phyloP scores from a whole-genome alignment of 2,888 invertebrate genomes.

The Euplexia lucipara region DNA sequence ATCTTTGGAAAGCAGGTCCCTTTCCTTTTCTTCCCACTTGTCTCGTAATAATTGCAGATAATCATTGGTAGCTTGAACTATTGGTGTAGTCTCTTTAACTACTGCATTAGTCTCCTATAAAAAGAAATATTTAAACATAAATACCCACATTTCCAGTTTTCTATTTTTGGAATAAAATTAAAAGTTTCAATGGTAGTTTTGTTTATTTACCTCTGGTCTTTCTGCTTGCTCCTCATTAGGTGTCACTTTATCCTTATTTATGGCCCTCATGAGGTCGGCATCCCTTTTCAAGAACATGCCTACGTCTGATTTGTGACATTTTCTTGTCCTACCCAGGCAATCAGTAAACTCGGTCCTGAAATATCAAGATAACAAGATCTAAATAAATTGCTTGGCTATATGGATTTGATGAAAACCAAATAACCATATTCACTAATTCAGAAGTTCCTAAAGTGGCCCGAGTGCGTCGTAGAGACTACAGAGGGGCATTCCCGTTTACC shows the following conservation, averaged over 20 bases:
- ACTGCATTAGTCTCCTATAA: constrained; percentile 65
- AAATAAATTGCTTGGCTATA: too few relatives aligned
- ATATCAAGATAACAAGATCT: constrained; percentile 31
- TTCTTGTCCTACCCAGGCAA: constrained; percentile 96
- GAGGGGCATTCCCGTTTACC: too few relatives aligned
- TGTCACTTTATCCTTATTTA: constrained; percentile 92
- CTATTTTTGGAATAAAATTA: too few relatives aligned
- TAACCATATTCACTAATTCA: too few relatives aligned
- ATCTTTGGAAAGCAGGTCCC: constrained; percentile 93
- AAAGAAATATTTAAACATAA: not conserved
- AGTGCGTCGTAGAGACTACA: too few relatives aligned
- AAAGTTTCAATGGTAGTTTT: not conserved
- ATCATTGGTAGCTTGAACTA: constrained; percentile 89
- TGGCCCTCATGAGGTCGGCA: constrained; percentile 81
- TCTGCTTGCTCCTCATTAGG: constrained; percentile 63
- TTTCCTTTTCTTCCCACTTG: constrained; percentile 97
- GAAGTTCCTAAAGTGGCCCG: too few relatives aligned
- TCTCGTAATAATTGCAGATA: constrained; percentile 93
- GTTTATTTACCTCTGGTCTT: constrained; percentile 57
- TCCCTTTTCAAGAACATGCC: constrained; percentile 81
- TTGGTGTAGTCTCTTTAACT: constrained; percentile 91
- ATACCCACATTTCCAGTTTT: not conserved
- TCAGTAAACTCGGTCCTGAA: constrained; percentile 97
- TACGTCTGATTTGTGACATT: constrained; percentile 95
- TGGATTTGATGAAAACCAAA: too few relatives aligned